Conservation (phyloP, 2,888 invertebrate species). For the Acanthoscelides obtectus region DNA sequence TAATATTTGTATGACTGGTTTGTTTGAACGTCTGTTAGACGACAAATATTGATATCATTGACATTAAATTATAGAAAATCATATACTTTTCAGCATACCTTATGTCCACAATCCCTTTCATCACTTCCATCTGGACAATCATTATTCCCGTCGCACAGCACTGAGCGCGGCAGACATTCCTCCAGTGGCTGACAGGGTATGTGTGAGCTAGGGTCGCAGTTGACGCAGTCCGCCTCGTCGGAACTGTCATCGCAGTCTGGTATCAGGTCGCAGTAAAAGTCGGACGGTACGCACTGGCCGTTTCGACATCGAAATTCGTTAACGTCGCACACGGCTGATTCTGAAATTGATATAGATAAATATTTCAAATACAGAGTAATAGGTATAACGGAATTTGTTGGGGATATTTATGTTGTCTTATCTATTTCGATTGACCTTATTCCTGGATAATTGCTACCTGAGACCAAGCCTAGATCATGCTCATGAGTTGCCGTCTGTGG, state of each 20-base stretch:
- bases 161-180: conserved; percentile 44
- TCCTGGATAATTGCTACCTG: too few species aligned
- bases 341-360: conserved; percentile 41
- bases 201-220: conserved; percentile 46
- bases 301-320: conserved; percentile 70
- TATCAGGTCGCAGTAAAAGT: conserved; percentile 68
- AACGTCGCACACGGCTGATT: conserved; percentile 50
- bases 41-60: too few species aligned
- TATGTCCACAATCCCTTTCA: conserved; percentile 53
- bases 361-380: too few species aligned
- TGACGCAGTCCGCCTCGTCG: conserved; percentile 62
- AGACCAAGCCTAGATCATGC: too few species aligned
- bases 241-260: conserved; percentile 69
- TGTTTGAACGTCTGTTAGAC: too few species aligned
- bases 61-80: too few species aligned
- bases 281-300: conserved; percentile 64
- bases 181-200: conserved; percentile 53
- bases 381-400: too few species aligned
- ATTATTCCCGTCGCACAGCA: conserved; percentile 57
- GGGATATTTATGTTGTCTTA: too few species aligned
- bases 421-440: too few species aligned
- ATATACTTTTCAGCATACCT: too few species aligned
- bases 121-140: conserved; percentile 63
- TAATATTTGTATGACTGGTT: too few species aligned
- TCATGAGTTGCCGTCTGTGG: too few species aligned